Base-by-base conservation (phyloP, 1,140 invertebrate genomes). In the Cotesia chilonis region DNA sequence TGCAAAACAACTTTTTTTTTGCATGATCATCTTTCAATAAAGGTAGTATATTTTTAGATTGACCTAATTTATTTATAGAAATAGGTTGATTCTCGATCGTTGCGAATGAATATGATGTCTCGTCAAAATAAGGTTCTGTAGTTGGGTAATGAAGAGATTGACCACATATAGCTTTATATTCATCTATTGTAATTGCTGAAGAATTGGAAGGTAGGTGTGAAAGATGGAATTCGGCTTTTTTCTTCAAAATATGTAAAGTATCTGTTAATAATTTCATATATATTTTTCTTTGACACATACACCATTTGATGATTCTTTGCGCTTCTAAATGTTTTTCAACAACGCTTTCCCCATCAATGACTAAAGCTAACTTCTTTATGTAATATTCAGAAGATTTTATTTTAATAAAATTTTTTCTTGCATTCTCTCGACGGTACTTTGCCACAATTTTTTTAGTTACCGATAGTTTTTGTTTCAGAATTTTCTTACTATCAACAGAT, bases 141-240 rank as follows among this genome's bases (percentile, higher is more conserved):
- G 60, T 52, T 36, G 59, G 7, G 4, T 35, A 52, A 64, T 70
- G 47, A 0, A 47, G 14, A 20, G 69, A 64, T 63, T 63, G 36
- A 35, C 69, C 69, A 64, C 69, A 61, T n/a, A 64, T n/a, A 70
- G 63, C n/a, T 17, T 57, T 57, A 10, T 28, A 12, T 60, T 47
- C 38, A 28, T 28, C 20, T 28, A 28, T 28, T 28, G 20, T 28
- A 28, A 28, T 28, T 28, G 20, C 20, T 14, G 14, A 14, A 14
- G 14, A 14, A 14, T 14, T 0, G 14, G 14, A 14, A 14, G 14
- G 14, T 14, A 14, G 14, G 14, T 14, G 14, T 14, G 14, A 14
- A 14, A 14, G 14, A 14, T 14, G 14, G 14, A 14, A 14, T 14
- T 14, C 14, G 14, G 14, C 14, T 14, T 14, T 14, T 14, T 14